Evolutionary conservation across 2,113 vertebrate genomes (phyloP).

Genomic region (Plotosus lineatus): DNA sequence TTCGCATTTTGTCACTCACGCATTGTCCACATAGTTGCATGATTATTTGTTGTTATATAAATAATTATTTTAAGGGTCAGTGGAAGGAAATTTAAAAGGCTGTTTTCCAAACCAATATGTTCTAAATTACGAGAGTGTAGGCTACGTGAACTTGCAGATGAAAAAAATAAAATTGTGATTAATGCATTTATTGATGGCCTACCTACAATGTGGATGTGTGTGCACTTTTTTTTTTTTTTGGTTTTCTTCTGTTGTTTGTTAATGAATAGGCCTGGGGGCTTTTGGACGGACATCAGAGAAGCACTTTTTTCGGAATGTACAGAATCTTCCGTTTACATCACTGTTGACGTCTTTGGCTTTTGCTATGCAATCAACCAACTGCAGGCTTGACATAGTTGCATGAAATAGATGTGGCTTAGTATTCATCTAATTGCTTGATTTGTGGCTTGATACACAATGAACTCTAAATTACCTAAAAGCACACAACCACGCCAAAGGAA

Average conservation of each 20-base stretch:
- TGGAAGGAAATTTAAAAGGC: slow-evolving; percentile 41
- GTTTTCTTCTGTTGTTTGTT: slow-evolving; percentile 29
- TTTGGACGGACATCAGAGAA: slow-evolving; percentile 49
- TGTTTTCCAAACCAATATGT: slow-evolving; percentile 30
- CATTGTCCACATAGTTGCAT: slow-evolving; percentile 45
- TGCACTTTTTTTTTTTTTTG: slow-evolving; percentile 17
- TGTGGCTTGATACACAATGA: not conserved
- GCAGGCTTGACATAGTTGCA: slow-evolving; percentile 4
- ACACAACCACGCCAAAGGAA: slow-evolving; percentile 4
- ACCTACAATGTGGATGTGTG: slow-evolving; percentile 21
- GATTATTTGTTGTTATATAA: slow-evolving; percentile 50
- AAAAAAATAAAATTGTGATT: slow-evolving; percentile 37
- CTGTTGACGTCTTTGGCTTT: slow-evolving; percentile 44
- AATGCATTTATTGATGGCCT: slow-evolving; percentile 35
- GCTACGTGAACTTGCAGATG: slow-evolving; percentile 38
- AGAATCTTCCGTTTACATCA: slow-evolving; percentile 52
- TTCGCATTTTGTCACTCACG: slow-evolving; percentile 40
- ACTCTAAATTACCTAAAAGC: slow-evolving; percentile 7
- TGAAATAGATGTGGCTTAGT: slow-evolving; percentile 33
- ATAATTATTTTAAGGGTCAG: slow-evolving; percentile 51
- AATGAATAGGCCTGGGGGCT: slow-evolving; percentile 13
- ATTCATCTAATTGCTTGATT: slow-evolving; percentile 39
- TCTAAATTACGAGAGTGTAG: slow-evolving; percentile 36
- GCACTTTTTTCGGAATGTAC: slow-evolving; percentile 33
- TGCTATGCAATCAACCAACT: slow-evolving; percentile 33